Evolutionary conservation across 2,113 vertebrate genomes (phyloP).

Genomic region (Athene noctua): DNA sequence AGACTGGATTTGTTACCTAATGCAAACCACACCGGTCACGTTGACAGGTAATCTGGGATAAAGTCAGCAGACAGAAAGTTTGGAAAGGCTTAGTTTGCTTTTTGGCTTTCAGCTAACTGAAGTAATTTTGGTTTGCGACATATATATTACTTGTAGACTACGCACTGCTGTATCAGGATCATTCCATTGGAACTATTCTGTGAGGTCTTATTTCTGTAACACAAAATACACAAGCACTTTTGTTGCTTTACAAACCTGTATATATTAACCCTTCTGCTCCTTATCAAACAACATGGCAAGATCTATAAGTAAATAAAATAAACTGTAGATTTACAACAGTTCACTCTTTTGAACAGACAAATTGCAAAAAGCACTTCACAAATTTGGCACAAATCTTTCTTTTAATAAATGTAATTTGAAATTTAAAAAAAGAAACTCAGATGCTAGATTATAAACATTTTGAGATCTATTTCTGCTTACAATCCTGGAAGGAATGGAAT

Average conservation of each 20-base stretch:
- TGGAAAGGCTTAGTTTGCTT: not conserved
- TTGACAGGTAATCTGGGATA: not conserved
- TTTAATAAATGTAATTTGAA: not conserved
- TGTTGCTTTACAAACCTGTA: not conserved
- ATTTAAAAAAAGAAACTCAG: not conserved
- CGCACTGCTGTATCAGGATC: not conserved
- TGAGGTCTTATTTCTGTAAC: not conserved
- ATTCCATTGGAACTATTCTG: not conserved
- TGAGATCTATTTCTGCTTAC: not conserved
- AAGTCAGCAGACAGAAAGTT: not conserved
- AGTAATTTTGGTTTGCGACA: not conserved
- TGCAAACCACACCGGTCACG: not conserved
- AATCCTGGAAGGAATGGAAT: not conserved
- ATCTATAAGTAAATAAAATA: not conserved
- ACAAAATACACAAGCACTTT: not conserved
- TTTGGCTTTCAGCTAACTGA: not conserved
- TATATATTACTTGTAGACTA: not conserved
- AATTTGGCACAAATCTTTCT: not conserved
- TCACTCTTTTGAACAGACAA: not conserved
- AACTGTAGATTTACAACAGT: not conserved
- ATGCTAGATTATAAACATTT: not conserved
- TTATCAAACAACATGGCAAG: not conserved
- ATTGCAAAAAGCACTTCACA: not conserved
- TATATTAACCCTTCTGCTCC: not conserved
- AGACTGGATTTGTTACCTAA: not conserved